A percentile compares a stretch with the other conserved stretches of the same genome.
phyloP scores from a whole-genome alignment of 2,797 vertebrate species.

The Acanthornis magna region DNA sequence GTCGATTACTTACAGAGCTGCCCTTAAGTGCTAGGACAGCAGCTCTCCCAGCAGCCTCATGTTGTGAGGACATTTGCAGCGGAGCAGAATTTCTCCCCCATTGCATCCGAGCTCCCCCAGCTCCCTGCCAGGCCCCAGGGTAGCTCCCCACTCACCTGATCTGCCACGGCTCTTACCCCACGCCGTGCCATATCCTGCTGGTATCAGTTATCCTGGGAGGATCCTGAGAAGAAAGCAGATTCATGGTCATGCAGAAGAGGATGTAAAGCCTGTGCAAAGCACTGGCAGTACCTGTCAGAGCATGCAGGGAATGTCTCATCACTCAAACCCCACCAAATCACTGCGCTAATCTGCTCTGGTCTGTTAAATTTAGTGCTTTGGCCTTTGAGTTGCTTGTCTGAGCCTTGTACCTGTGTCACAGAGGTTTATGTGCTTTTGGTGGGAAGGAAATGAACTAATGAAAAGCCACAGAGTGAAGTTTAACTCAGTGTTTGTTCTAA shows the following conservation, averaged over 20 bases:
- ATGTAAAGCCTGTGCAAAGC: neutral
- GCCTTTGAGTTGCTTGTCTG: conserved; percentile 26
- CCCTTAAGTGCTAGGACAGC: neutral
- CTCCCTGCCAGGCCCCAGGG: neutral
- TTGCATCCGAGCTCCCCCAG: neutral
- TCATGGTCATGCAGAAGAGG: neutral
- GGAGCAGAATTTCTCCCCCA: neutral
- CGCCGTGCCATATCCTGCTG: neutral
- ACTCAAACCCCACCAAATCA: neutral
- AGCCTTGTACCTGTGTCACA: conserved; percentile 6
- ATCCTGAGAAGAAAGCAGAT: fast-evolving
- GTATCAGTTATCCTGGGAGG: neutral
- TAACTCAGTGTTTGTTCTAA: neutral
- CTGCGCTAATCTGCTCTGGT: neutral
- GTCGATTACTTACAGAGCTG: conserved; percentile 42
- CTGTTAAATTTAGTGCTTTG: conserved; percentile 42
- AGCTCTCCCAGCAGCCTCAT: neutral
- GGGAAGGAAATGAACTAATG: neutral
- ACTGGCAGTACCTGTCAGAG: neutral
- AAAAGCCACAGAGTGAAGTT: neutral
- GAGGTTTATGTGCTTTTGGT: conserved; percentile 1
- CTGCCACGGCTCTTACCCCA: fast-evolving
- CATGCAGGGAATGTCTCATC: neutral
- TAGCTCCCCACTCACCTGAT: neutral
- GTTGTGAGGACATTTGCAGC: neutral